These are phyloP conservation scores for Pardosa pseudoannulata DNA, from an alignment of 2,888 invertebrate genomes.

Conservation along the genomic window DNA sequence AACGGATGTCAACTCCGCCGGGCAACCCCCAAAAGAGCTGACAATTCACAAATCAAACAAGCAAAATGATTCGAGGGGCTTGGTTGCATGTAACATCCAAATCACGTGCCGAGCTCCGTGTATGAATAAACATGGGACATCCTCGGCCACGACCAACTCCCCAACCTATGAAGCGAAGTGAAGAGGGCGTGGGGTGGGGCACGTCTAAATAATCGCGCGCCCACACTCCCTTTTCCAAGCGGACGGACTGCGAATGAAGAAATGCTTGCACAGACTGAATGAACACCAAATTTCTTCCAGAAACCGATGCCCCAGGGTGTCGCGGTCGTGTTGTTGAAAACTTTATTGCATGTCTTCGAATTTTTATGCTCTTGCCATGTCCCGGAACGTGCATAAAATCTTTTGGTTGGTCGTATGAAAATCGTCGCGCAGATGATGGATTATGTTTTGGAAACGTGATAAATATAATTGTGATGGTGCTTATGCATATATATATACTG, in stretches of 20 bases:
- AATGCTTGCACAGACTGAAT: no score
- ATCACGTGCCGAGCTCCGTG: conserved; percentile 49
- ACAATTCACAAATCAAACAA: conserved; percentile 54
- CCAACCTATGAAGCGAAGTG: conserved; percentile 1
- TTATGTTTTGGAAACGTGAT: no score
- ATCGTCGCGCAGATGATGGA: no score
- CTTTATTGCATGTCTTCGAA: no score
- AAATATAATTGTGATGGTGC: no score
- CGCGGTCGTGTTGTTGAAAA: no score
- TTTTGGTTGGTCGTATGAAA: no score
- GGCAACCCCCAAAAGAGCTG: conserved; percentile 16
- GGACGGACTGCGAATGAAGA: not conserved
- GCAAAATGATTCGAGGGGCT: conserved; percentile 30
- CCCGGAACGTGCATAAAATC: no score
- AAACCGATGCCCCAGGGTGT: not conserved
- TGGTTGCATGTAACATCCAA: conserved; percentile 28
- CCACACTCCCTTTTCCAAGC: conserved; percentile 37
- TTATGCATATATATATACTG: no score
- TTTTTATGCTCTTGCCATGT: no score
- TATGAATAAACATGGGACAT: conserved; percentile 66
- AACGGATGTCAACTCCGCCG: conserved; percentile 36
- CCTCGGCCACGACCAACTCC: conserved; percentile 19
- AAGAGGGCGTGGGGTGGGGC: conserved; percentile 51
- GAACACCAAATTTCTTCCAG: not conserved
- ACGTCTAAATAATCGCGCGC: conserved; percentile 26